Evolutionary conservation across 1,140 invertebrate genomes (phyloP), one percentile per base, ranked within the genome.

Genomic region (Bathynomus jamesi): DNA sequence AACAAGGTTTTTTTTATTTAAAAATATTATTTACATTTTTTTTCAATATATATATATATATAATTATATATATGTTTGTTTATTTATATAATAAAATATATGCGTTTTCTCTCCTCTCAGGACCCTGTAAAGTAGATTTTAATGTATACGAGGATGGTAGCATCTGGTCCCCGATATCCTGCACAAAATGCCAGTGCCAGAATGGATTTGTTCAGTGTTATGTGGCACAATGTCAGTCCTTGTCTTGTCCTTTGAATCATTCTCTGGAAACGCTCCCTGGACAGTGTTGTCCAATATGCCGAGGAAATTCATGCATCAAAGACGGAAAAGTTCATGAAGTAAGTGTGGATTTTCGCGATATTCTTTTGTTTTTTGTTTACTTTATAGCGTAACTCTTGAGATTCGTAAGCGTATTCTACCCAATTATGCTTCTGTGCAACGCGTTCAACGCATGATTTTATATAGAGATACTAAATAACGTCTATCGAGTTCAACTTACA

Each of bases 161-260:
- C 5, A 69, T 69, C 67, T 69, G 67, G 67, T 61, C 53, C 28
- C 67, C 67, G 0, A 30, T 69, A n/a, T 46, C 67, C 8, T 69
- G 67, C 29, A 69, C 67, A n/a, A 69, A 69, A 53, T 69, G 67
- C 29, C 67, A 69, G 28, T 69, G 67, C 28, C 32, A 61, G 4
- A 53, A 69, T 61, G 67, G 67, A 28, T 29, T 30, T 29, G 67
- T 69, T 2, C 67, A 61, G 5, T 69, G 67, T 28, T 69, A 53
- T 61, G 27, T 69, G 1, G 67, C 67, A 27, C 46, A 69, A 29
- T 69, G 67, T 60, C 67, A 32, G 28, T 61, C 46, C 25, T 29
- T 69, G 67, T 46, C 61, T 3, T 69, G 67, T n/a, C 67, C 67
- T 24, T 28, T 61, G 0, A 69, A 69, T 27, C 67, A 69, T 28